Base-by-base conservation (phyloP, 2,888 invertebrate species). In the Halictus ligatus region DNA sequence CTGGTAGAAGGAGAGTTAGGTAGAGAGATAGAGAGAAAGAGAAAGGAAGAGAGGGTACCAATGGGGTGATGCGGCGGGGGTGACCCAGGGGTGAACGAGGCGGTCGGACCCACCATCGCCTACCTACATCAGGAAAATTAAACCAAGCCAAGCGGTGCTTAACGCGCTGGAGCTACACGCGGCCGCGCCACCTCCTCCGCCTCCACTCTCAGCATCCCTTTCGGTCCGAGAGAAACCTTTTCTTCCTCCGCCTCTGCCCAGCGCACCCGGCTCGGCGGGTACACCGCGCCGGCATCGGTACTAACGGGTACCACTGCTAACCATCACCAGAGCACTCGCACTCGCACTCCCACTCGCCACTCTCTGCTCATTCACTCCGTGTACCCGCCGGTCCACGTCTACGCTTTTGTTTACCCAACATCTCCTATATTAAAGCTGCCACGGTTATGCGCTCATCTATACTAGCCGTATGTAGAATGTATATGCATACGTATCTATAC, bases 81-180 rank as follows among this genome's bases (percentile, higher is more conserved):
- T 92, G 89, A 89, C 89, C 90, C 84, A 91, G 88, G 91, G 91
- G 90, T 87, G 88, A 91, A 89, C 89, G 90, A 92, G 92, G 92
- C 93, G 93, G 93, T 93, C 92, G 93, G 91, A 89, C 93, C 92
- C 91, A 92, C 93, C 93, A 94, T 93, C 91, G 93, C 91, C 92
- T 92, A 94, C 94, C 94, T 95, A 95, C 95, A 95, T 95, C 95
- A 95, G 94, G 95, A 95, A 95, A 95, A 95, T 95, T 95, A 95
- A 95, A 95, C 93, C 95, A 95, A 95, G 94, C 94, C 94, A 94
- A 95, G 94, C 95, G 94, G 92, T 94, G 94, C 92, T 94, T 95
- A 95, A 95, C 94, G 91, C 93, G 94, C 92, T 93, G 92, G 92
- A 92, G 93, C 93, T 92, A 93, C 93, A 92, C 90, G 89, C 91